Conservation (phyloP, 2,888 invertebrate genomes). For the Argyresthia albistria region DNA sequence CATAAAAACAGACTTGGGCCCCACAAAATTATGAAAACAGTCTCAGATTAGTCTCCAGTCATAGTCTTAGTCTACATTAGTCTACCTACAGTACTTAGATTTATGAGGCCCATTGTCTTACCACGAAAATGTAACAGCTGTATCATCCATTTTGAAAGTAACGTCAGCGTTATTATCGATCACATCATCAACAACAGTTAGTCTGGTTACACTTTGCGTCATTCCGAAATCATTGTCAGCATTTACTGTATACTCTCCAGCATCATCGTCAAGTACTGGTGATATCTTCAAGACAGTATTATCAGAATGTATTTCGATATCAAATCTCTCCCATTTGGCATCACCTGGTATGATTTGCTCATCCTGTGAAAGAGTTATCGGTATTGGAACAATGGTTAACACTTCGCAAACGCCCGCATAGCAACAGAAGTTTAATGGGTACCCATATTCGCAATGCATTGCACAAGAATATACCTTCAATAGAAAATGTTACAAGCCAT, state of each 20-base stretch:
- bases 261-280: background rate
- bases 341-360: background rate
- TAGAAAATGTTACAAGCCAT: too few relatives aligned
- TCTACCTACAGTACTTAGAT: background rate
- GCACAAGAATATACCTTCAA: too few relatives aligned
- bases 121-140: background rate
- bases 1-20: too few relatives aligned
- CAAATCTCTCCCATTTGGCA: constrained; percentile 2
- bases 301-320: background rate
- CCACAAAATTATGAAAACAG: too few relatives aligned
- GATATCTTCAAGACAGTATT: constrained; percentile 2
- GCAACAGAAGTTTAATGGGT: constrained; percentile 17
- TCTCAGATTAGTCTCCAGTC: too few relatives aligned
- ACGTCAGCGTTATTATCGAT: background rate
- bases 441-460: constrained; percentile 17
- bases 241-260: background rate
- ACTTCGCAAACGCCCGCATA: constrained; percentile 3
- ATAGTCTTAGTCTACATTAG: background rate
- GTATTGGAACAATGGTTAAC: too few relatives aligned
- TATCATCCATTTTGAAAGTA: background rate
- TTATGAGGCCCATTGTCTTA: background rate
- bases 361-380: background rate
- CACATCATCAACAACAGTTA: background rate
- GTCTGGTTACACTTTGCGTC: background rate
- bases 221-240: background rate